Evolutionary conservation across 2,888 invertebrate genomes (phyloP).

Genomic region (Lepetodrilus schrolli): DNA sequence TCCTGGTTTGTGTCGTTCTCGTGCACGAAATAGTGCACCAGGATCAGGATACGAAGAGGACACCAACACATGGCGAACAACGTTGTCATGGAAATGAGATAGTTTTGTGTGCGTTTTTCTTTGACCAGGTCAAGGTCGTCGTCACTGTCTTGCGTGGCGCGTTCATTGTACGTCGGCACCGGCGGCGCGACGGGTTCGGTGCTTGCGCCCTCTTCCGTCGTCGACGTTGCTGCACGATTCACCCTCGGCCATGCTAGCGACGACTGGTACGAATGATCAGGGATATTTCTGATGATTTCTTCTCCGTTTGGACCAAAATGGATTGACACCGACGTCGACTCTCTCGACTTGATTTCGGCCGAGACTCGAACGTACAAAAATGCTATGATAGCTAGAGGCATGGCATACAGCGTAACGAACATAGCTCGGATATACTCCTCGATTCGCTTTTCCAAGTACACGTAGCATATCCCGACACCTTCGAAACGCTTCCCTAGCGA

Average conservation of each 20-base stretch:
- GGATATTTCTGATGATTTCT: constrained; percentile 4
- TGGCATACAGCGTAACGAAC: constrained; percentile 77
- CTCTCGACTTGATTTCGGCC: constrained; percentile 77
- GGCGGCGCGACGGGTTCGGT: constrained; percentile 16
- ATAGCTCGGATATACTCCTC: constrained; percentile 73
- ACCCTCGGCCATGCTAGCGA: background rate
- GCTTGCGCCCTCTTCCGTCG: background rate
- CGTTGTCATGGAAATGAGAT: constrained; percentile 82
- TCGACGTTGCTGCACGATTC: constrained; percentile 25
- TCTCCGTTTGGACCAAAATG: constrained; percentile 46
- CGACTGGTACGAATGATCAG: constrained; percentile 1
- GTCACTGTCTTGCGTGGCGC: constrained; percentile 60
- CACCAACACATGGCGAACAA: constrained; percentile 82
- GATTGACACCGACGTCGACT: constrained; percentile 54
- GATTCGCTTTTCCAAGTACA: constrained; percentile 61
- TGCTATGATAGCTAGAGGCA: constrained; percentile 80
- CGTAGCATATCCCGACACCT: constrained; percentile 70
- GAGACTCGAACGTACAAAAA: constrained; percentile 82
- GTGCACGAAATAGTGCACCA: constrained; percentile 81
- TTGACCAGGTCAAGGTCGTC: constrained; percentile 75
- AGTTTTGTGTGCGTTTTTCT: constrained; percentile 82
- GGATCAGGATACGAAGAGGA: constrained; percentile 80
- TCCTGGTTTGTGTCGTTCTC: constrained; percentile 83
- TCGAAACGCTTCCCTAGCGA: constrained; percentile 70
- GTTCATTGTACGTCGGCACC: constrained; percentile 41